Evolutionary conservation across 2,888 invertebrate genomes (phyloP), one percentile per base, ranked within the genome.

Genomic region (Pasiphila rectangulata): DNA sequence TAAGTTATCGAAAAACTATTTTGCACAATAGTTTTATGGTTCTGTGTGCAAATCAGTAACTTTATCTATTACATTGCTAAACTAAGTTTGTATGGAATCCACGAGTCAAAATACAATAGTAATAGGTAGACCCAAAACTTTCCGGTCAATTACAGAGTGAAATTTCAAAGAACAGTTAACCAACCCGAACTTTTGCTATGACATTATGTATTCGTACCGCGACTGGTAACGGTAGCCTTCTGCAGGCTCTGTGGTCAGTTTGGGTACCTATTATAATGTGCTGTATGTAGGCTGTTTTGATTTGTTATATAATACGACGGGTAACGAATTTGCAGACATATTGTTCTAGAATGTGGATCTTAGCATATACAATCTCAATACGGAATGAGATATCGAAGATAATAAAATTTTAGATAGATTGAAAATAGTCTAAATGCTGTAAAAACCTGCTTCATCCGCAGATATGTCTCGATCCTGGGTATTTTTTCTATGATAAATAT

Each of bases 141-240:
- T 27, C 27, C 44, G 44, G 40, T 49, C 44, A 53, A 55, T 51
- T 51, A 55, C 52, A 49, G 46, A 53, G 55, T 55, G 47, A 48
- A 51, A 58, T 54, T 56, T 42, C 53, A 15, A 37, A 36, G 47
- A 42, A 57, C 60, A 56, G 60, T 61, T 61, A 60, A 30, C 29
- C 37, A 58, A 53, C 59, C 59, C 42, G 47, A 48, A 57, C 61
- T 56, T 56, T 56, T 39, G 43, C 46, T 51, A 15, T 37, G 27
- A 24, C 49, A 52, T 60, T 60, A 51, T 23, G 51, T 55, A 61
- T 61, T 52, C 59, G 23, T 23, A 36, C 24, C 25, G 35, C 52
- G 49, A 39, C 10, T 24, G 20, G 34, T 60, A 62, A 62, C 61
- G 58, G 61, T 58, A 48, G 32, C 46, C 34, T 30, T 49, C 46